Base-by-base conservation (phyloP, 2,888 invertebrate genomes). In the Microctonus hyperodae region DNA sequence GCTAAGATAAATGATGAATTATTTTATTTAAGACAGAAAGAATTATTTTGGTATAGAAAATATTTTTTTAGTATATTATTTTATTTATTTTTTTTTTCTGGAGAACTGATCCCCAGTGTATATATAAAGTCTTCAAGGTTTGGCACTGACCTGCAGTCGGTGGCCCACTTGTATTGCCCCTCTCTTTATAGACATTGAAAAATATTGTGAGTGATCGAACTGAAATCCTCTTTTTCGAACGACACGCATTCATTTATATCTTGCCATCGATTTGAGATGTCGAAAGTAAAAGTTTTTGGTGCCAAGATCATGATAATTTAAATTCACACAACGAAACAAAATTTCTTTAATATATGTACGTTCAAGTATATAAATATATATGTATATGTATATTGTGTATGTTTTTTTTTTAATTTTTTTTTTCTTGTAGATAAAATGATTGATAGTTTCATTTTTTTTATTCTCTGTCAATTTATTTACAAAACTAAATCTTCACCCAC, bases 121-220 rank as follows among this genome's bases (percentile, higher is more conserved):
- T n/a, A n/a, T n/a, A 37, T 28, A 13, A 50, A 60, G 33, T 16
- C 31, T 50, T 69, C 71, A 74, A 75, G 75, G 78, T 80, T 81
- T 79, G 80, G 77, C 78, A 81, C 78, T 80, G 81, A 81, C 80
- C 79, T 37, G 37, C 80, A 79, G 77, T 72, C 73, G 73, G 70
- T 79, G 79, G 77, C 79, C 81, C 78, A 81, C 80, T 81, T 81
- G 70, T 63, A 63, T 61, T n/a, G n/a, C 62, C 37, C 67, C 66
- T 68, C 68, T 68, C 62, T 72, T 65, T 67, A 68, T 64, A 63
- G 58, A 40, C 61, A 53, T 23, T 53, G 53, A 28, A 53, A 53
- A 53, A 25, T 23, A 16, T 23, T 37, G 22, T 16, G 4, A 20
- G 16, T 53, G 53, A 53, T 25, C n/a, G 28, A 28, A 53, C 7